A percentile compares a stretch with the other conserved stretches of the same genome.
Conservation (phyloP, 2,888 invertebrate species). For the Leptinotarsa peninsularis region DNA sequence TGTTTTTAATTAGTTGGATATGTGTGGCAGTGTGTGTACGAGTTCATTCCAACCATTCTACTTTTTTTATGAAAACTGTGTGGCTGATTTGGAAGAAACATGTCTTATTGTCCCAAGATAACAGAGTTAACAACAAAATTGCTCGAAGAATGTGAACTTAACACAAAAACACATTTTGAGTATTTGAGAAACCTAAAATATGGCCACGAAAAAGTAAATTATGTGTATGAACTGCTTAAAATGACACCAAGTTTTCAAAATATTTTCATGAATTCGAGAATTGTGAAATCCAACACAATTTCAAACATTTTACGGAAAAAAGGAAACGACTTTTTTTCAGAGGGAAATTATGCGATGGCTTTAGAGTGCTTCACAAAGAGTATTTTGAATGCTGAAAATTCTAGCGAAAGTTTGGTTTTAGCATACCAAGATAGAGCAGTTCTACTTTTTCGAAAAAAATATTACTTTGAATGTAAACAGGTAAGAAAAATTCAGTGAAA, state of each 20-base stretch:
- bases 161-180: background rate
- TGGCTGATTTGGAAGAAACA: background rate
- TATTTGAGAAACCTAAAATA: background rate
- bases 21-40: too few relatives aligned
- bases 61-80: too few relatives aligned
- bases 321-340: background rate
- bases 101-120: slow-evolving; percentile 8
- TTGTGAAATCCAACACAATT: slow-evolving; percentile 4
- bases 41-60: too few relatives aligned
- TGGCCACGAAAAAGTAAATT: background rate
- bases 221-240: background rate
- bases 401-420: background rate
- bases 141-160: background rate
- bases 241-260: background rate
- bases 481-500: background rate
- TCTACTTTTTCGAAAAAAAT: background rate
- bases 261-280: slow-evolving; percentile 1
- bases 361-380: background rate
- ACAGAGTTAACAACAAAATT: background rate
- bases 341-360: background rate
- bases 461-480: background rate
- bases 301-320: background rate
- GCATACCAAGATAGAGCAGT: background rate
- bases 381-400: background rate
- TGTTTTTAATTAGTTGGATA: too few relatives aligned